phyloP scores from a whole-genome alignment of 2,888 invertebrate genomes.

The Nemotelus nigrinus region DNA sequence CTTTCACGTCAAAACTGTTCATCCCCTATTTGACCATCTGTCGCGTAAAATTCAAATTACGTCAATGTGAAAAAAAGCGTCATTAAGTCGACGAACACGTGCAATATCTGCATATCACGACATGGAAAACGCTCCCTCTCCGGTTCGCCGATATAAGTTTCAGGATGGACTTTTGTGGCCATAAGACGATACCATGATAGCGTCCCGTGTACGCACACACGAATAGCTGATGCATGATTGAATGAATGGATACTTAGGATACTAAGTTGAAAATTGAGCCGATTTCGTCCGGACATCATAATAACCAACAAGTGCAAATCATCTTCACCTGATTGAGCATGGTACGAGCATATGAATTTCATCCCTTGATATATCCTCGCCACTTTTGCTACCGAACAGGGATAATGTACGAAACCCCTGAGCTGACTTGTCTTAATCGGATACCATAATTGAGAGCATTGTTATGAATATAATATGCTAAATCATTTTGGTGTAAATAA shows the following conservation, averaged over 20 bases:
- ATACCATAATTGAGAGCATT: constrained; percentile 50
- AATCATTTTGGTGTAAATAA: constrained; percentile 49
- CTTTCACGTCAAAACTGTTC: constrained; percentile 37
- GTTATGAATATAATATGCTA: constrained; percentile 49
- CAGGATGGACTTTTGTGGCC: constrained; percentile 21
- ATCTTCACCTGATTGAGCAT: constrained; percentile 50
- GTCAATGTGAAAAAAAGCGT: constrained; percentile 43
- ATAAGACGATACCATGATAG: constrained; percentile 15
- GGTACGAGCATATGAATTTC: constrained; percentile 23
- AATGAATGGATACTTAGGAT: constrained; percentile 36
- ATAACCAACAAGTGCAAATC: constrained; percentile 47
- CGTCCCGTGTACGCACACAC: neutral
- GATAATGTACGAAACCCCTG: constrained; percentile 33
- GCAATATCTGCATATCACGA: constrained; percentile 52
- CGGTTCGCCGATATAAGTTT: neutral
- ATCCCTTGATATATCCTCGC: neutral
- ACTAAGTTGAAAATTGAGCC: constrained; percentile 44
- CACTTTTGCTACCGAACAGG: neutral
- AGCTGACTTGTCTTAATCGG: constrained; percentile 48
- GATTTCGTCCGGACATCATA: constrained; percentile 40
- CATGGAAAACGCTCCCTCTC: constrained; percentile 38
- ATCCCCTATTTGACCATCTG: constrained; percentile 52
- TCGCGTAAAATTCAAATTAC: constrained; percentile 49
- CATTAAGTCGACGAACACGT: constrained; percentile 50
- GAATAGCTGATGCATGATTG: constrained; percentile 6